Evolutionary conservation across 2,888 invertebrate genomes (phyloP), one percentile per base, ranked within the genome.

Genomic region (Anthophora plumipes): DNA sequence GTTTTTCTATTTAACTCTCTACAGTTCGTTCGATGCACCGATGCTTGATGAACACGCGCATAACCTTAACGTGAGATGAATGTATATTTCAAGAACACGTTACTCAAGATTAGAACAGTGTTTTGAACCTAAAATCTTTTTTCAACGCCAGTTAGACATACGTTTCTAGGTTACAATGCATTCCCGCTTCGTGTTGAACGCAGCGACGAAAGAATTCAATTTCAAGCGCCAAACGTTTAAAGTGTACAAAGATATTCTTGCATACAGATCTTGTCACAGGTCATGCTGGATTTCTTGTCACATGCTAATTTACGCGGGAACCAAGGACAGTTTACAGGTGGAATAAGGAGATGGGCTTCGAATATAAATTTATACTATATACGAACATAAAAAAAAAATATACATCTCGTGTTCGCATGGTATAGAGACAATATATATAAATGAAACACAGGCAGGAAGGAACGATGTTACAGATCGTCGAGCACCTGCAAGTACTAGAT

Each of bases 391-490:
- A 75, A 81, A 75, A 85, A 84, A 60, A 70, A 87, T 86, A 83
- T 88, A 89, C 86, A 89, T 88, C 85, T 89, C 79, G 71, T 75
- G 80, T 75, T 71, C 75, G 75, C 71, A 59, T 69, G 68, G 71
- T 57, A 68, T 80, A 80, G 76, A 74, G 59, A 60, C n/a, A 39
- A 71, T n/a, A 43, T 46, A 57, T 74, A 80, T 66, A 82, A 82
- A 81, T 55, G 71, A 83, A 70, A 69, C 54, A 63, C 31, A 31
- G 31, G 61, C 69, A 71, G 63, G 69, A 63, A 57, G 52, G 48
- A 64, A 75, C 74, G 80, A 67, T 57, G 66, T 52, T 60, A 79
- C 71, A 72, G 68, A 80, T 80, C 77, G 68, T 64, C 55, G 68
- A 4, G 31, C 68, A 68, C 54, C 78, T 83, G 83, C 78, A 75